These are phyloP conservation scores for Castor canadensis DNA, from an alignment of 2,113 vertebrate species.

Conservation along the genomic window DNA sequence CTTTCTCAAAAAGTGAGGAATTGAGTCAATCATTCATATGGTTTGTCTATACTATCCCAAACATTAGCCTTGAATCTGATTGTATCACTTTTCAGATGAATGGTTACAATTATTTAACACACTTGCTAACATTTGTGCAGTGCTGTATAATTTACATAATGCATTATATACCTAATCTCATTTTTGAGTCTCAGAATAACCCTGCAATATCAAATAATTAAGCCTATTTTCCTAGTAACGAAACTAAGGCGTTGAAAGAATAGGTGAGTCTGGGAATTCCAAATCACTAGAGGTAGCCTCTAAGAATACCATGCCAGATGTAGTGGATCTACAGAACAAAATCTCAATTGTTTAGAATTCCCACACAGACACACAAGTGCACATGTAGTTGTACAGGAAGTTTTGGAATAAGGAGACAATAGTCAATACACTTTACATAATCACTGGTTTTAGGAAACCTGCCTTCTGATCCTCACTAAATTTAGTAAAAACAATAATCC, in stretches of 20 bases:
- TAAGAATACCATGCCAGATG: not conserved
- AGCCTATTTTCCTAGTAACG: not conserved
- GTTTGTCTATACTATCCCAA: not conserved
- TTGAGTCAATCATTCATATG: not conserved
- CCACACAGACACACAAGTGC: not conserved
- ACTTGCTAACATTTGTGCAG: not conserved
- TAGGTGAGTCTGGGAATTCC: not conserved
- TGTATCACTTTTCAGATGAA: not conserved
- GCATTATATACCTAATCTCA: not conserved
- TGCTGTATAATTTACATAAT: not conserved
- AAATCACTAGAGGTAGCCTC: not conserved
- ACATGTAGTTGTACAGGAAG: too few relatives aligned
- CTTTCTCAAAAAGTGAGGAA: constrained; percentile 32
- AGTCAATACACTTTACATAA: not conserved
- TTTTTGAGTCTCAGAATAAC: not conserved
- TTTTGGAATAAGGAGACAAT: constrained; percentile 10
- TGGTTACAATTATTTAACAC: not conserved
- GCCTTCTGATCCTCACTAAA: not conserved
- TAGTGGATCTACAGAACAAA: not conserved
- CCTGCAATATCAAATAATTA: not conserved
- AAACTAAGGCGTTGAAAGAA: not conserved
- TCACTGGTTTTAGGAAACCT: constrained; percentile 18
- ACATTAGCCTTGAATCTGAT: not conserved
- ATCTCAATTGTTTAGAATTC: not conserved
- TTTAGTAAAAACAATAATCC: constrained; percentile 40